Evolutionary conservation across 2,797 vertebrate genomes (phyloP).

Genomic region (Alcedo atthis): DNA sequence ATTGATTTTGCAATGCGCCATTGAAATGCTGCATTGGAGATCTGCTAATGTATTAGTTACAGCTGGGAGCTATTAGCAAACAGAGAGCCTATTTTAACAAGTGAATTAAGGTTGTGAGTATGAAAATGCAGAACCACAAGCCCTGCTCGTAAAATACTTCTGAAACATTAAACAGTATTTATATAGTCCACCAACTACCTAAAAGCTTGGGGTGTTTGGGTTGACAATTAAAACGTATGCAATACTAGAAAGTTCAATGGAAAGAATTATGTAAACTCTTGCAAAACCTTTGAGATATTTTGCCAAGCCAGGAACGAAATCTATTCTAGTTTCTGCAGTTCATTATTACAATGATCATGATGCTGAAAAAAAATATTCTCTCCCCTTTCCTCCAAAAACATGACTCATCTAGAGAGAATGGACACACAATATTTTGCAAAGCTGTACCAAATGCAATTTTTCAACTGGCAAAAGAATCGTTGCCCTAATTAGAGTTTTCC

Average conservation of each 20-base stretch:
- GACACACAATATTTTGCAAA: slow-evolving; percentile 29
- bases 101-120: slow-evolving; percentile 66
- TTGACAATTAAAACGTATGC: slow-evolving; percentile 41
- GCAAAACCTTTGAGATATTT: slow-evolving; percentile 56
- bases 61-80: slow-evolving; percentile 73
- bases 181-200: slow-evolving; percentile 14
- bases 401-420: slow-evolving; percentile 60
- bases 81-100: slow-evolving; percentile 65
- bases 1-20: slow-evolving; percentile 65
- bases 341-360: slow-evolving; percentile 54
- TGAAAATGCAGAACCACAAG: slow-evolving; percentile 46
- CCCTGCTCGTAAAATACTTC: slow-evolving; percentile 52
- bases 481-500: not conserved
- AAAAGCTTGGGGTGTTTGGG: not conserved
- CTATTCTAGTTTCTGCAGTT: slow-evolving; percentile 54
- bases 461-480: not conserved
- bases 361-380: slow-evolving; percentile 56
- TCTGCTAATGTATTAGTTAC: slow-evolving; percentile 64
- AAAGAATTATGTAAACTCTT: slow-evolving; percentile 66
- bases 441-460: slow-evolving; percentile 3
- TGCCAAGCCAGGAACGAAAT: slow-evolving; percentile 63
- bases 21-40: slow-evolving; percentile 66
- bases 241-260: slow-evolving; percentile 50
- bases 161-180: slow-evolving; percentile 41
- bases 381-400: slow-evolving; percentile 21